These are phyloP conservation scores for Nipponacmea schrenckii DNA, from an alignment of 2,888 invertebrate species.

Conservation along the genomic window DNA sequence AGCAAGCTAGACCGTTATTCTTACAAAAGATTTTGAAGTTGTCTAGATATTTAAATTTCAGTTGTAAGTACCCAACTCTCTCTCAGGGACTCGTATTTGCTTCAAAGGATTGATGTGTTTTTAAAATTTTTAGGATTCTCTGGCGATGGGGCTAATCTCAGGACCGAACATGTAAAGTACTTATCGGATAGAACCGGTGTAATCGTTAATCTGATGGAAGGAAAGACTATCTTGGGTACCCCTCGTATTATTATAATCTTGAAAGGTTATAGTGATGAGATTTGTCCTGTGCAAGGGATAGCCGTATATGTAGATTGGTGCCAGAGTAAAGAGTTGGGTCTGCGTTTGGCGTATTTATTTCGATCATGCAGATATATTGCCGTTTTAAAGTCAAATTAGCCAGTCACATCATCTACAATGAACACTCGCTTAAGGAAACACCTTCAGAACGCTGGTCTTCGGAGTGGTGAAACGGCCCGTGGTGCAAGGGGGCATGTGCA, in stretches of 20 bases:
- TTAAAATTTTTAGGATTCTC: neutral
- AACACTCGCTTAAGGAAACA: too few relatives aligned
- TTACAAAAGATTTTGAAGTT: neutral
- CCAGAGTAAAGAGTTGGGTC: neutral
- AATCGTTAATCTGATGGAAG: neutral
- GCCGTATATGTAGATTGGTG: neutral
- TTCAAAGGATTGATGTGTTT: neutral
- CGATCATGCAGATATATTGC: neutral
- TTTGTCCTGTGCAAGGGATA: neutral
- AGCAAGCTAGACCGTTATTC: neutral
- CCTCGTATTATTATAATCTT: neutral
- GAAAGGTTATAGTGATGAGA: neutral
- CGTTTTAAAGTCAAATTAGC: neutral
- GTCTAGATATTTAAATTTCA: neutral
- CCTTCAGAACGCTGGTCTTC: too few relatives aligned
- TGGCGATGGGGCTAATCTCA: neutral
- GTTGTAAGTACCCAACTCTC: neutral
- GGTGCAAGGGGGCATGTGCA: too few relatives aligned
- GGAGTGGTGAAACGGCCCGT: too few relatives aligned
- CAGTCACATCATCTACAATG: neutral
- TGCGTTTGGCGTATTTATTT: neutral
- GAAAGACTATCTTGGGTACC: neutral
- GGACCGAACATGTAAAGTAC: neutral
- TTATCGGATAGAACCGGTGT: too few relatives aligned
- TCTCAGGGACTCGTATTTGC: neutral